These are phyloP conservation scores for Sebastes nivosus DNA, from an alignment of 2,797 vertebrate species.

Conservation along the genomic window DNA sequence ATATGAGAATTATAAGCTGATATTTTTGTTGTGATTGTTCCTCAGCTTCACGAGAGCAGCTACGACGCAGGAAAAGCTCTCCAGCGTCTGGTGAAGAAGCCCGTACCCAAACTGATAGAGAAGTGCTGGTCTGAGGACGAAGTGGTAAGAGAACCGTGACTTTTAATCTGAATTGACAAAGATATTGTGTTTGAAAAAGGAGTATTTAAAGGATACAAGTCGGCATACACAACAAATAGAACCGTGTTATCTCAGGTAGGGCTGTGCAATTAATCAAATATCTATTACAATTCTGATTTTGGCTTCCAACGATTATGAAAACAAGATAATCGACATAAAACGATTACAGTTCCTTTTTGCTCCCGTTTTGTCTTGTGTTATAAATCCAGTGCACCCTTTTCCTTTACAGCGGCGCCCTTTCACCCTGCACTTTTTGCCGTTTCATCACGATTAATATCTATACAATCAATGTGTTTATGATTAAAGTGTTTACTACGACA, in stretches of 20 bases:
- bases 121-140: constrained; percentile 99
- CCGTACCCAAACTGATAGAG: constrained; percentile 97
- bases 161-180: not conserved
- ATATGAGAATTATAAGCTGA: not conserved
- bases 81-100: constrained; percentile 98
- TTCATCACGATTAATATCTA: no score
- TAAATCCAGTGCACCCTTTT: no score
- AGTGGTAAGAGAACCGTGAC: constrained; percentile 87
- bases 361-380: no score
- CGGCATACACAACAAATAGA: not conserved
- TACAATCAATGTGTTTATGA: no score
- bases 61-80: constrained; percentile 98
- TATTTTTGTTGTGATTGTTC: constrained; percentile 11
- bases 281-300: no score
- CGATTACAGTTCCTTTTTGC: no score
- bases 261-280: no score
- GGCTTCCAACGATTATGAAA: no score
- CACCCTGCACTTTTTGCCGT: no score
- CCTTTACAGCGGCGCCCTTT: no score
- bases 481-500: no score
- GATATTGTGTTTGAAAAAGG: not conserved
- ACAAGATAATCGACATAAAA: no score
- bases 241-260: not conserved
- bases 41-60: constrained; percentile 95
- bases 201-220: not conserved